Evolutionary conservation across 2,797 vertebrate species (phyloP), one percentile per base, ranked within the genome.

Genomic region (Enteromius viviparus): DNA sequence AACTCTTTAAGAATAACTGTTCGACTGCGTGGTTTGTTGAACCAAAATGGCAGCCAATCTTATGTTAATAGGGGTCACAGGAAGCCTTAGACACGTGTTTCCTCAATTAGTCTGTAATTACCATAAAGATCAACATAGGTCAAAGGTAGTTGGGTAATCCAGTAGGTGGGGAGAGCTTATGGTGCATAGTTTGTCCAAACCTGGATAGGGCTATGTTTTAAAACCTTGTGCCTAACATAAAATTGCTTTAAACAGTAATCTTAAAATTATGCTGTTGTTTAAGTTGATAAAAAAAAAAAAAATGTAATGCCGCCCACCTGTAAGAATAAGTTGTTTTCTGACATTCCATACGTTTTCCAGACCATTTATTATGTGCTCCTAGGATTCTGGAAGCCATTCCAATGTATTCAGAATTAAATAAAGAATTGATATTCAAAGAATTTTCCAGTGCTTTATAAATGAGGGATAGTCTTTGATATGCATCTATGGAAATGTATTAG

Each of bases 71-170:
- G 79, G 82, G 87, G 86, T 88, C 86, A 87, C 82, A 87, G 87
- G 86, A 88, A 88, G 84, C 86, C 87, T 76, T 81, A 65, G 84
- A 82, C 86, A 84, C 45, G 58, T 84, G 87, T 87, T 88, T 84
- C 87, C 87, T 80, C 84, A 85, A 85, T 87, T 86, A 85, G 84
- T 66, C 77, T 85, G 45, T 88, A 87, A 88, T 88, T 88, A 88
- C 62, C 84, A 80, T 71, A 76, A 84, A 88, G 84, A 86, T 87
- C 79, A 85, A 60, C 68, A 70, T 15, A 82, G 87, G 86, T 87
- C 87, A 87, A 84, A 85, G 66, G 79, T 66, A 69, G 76, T 77
- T 84, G 82, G 78, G 82, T 87, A 84, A 88, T 85, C 84, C 84
- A 71, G 17, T 23, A 60, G 49, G 68, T 81, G 15, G 53, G 37